Evolutionary conservation across 2,888 invertebrate genomes (phyloP), one percentile per base, ranked within the genome.

Genomic region (Eilema depressum): DNA sequence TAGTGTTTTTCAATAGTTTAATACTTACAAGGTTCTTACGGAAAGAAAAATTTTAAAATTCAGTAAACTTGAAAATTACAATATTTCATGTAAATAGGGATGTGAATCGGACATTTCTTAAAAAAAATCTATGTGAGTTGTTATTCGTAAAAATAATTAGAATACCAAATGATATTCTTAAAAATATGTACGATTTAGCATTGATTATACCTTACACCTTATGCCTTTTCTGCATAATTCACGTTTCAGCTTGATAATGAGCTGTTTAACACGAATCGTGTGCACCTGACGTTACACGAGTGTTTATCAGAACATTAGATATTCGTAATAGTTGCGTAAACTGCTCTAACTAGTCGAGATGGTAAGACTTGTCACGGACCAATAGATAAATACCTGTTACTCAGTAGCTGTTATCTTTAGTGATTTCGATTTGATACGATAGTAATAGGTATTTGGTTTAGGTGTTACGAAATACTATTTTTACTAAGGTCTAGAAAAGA

Each of bases 301-400:
- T 82, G 80, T 83, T 83, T 86, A 84, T 85, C 83, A 73, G 60
- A 63, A 66, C 78, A 81, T 80, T 7, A 30, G 30, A 76, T 78
- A 75, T 73, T 68, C 61, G 73, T 83, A 78, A 82, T 75, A 66
- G 81, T 86, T 87, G 82, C 84, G 81, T 72, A 78, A 83, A 78
- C 74, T 79, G 75, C 75, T 82, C 83, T 78, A 78, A 82, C 67
- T 69, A 80, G 81, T 87, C 75, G 77, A 84, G 83, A 86, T 83
- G 78, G 81, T 83, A 81, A 80, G 78, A 85, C 77, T 78, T 81
- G 85, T 86, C 86, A 88, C 85, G 87, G 81, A 83, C 75, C 76
- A 11, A 59, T 72, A 77, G 85, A 87, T 87, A 87, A 78, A 65
- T 61, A 72, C 68, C 66, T 66, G 66, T 69, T 66, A 63, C 69